These are phyloP conservation scores for Folsomia candida DNA, from an alignment of 2,888 invertebrate species.

Conservation along the genomic window DNA sequence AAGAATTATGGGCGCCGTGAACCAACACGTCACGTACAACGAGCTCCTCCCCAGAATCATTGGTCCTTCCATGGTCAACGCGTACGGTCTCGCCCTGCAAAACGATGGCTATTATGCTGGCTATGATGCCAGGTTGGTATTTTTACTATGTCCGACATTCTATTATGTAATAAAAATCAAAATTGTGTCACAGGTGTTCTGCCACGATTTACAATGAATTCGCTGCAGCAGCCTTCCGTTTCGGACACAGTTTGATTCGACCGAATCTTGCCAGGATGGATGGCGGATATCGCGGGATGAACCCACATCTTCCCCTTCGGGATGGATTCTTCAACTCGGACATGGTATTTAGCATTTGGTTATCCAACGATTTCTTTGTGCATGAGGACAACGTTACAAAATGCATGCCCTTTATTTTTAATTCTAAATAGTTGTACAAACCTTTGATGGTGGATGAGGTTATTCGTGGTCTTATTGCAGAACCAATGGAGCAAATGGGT, in stretches of 20 bases:
- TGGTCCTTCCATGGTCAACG: constrained; percentile 56
- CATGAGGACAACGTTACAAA: no score
- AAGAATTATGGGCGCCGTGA: constrained; percentile 72
- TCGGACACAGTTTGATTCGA: constrained; percentile 82
- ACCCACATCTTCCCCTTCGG: constrained; percentile 77
- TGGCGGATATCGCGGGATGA: constrained; percentile 73
- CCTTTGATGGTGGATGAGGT: constrained; percentile 80
- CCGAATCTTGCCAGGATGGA: constrained; percentile 83
- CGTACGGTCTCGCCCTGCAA: constrained; percentile 57
- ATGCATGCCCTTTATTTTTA: no score
- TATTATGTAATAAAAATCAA: no score
- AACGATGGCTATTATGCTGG: constrained; percentile 60
- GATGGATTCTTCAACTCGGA: constrained; percentile 91
- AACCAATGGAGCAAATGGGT: constrained; percentile 89
- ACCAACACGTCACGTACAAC: constrained; percentile 80
- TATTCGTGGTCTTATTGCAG: constrained; percentile 76
- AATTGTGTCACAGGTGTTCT: no score
- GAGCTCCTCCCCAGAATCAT: constrained; percentile 87
- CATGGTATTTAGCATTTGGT: no score
- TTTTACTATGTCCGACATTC: no score
- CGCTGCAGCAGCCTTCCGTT: constrained; percentile 84
- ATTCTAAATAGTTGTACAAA: no score
- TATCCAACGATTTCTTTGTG: no score
- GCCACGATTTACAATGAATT: constrained; percentile 87
- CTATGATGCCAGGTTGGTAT: constrained; percentile 81